These are phyloP conservation scores for Hydropsyche betteni DNA, from an alignment of 2,888 invertebrate species.

Conservation along the genomic window DNA sequence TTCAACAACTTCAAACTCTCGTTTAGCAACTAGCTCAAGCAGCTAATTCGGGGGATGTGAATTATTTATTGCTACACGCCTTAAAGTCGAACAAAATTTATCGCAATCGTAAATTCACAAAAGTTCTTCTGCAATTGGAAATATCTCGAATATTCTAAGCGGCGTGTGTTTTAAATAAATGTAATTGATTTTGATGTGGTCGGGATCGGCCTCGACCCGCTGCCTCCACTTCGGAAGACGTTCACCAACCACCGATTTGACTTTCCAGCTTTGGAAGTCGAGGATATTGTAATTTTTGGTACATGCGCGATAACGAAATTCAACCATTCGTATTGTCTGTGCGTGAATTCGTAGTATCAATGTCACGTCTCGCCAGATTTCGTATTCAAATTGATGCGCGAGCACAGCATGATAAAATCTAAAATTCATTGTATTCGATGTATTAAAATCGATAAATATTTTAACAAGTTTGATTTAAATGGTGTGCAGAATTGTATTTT, in stretches of 20 bases:
- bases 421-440: no score
- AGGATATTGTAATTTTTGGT: constrained; percentile 4
- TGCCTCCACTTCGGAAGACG: constrained; percentile 18
- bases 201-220: constrained; percentile 28
- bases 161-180: background rate
- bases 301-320: no score
- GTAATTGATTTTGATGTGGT: constrained; percentile 27
- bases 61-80: constrained; percentile 3
- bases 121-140: constrained; percentile 15
- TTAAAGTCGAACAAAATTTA: background rate
- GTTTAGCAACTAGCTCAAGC: background rate
- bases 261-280: constrained; percentile 12
- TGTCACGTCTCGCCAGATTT: no score
- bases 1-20: background rate
- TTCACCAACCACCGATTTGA: constrained; percentile 1
- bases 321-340: no score
- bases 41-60: background rate
- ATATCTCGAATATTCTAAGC: constrained; percentile 9
- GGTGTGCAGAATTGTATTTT: no score
- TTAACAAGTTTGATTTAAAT: no score
- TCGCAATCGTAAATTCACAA: constrained; percentile 8
- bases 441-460: no score
- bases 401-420: no score
- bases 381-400: no score
- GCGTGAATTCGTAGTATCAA: no score